Conservation (phyloP, 2,888 invertebrate genomes). For the Cantharis nigra region DNA sequence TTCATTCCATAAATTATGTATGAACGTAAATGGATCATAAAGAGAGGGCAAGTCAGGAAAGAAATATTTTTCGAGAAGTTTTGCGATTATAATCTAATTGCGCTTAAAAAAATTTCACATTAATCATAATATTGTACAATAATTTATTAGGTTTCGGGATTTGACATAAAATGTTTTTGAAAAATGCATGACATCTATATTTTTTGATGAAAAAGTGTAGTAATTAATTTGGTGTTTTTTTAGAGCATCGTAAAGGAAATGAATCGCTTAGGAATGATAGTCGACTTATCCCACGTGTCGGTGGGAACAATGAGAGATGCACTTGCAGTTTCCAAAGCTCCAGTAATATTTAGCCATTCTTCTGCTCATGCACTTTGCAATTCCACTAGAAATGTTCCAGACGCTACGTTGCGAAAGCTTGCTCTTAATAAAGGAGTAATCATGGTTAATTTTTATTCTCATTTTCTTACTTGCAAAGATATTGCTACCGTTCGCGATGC, state of each 20-base stretch:
- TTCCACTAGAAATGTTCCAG: constrained; percentile 80
- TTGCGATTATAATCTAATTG: constrained; percentile 5
- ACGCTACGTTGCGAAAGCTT: constrained; percentile 72
- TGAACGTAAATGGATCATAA: constrained; percentile 8
- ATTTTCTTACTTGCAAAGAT: constrained; percentile 75
- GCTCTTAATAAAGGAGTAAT: constrained; percentile 80
- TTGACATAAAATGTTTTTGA: background rate
- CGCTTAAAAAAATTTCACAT: background rate
- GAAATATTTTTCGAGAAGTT: constrained; percentile 6
- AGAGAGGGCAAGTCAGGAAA: background rate
- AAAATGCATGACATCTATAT: background rate
- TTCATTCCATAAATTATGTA: constrained; percentile 10
- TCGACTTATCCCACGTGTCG: constrained; percentile 83
- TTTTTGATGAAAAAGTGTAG: background rate
- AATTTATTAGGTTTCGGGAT: background rate
- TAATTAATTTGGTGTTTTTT: constrained; percentile 39
- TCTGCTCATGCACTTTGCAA: constrained; percentile 81
- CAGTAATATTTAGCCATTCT: constrained; percentile 86
- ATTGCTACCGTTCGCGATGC: constrained; percentile 79
- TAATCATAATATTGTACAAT: background rate
- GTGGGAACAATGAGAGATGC: constrained; percentile 81
- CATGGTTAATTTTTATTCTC: constrained; percentile 86
- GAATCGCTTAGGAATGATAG: constrained; percentile 88
- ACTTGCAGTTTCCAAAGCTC: constrained; percentile 75
- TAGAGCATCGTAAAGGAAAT: constrained; percentile 83